phyloP scores from a whole-genome alignment of 2,888 invertebrate genomes.

The Notodonta ziczac region DNA sequence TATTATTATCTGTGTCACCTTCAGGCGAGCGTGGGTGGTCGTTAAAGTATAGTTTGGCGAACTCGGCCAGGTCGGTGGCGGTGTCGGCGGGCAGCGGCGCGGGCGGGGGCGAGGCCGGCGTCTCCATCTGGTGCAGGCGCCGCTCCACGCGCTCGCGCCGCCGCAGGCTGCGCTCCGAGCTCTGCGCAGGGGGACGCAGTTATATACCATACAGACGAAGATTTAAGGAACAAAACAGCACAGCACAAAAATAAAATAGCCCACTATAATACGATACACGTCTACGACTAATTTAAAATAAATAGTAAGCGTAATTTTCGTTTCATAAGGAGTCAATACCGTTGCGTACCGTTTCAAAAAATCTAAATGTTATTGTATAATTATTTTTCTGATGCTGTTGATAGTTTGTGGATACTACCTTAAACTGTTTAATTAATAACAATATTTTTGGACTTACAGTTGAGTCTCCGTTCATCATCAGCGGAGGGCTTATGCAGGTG shows the following conservation, averaged over 20 bases:
- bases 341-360: no score
- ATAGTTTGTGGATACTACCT: no score
- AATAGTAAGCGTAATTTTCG: no score
- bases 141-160: conserved; percentile 94
- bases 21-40: conserved; percentile 94
- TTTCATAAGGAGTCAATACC: no score
- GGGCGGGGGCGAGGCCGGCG: conserved; percentile 52
- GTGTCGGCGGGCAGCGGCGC: conserved; percentile 84
- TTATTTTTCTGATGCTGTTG: no score
- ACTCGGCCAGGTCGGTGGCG: conserved; percentile 94
- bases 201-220: no score
- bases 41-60: conserved; percentile 97
- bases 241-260: no score
- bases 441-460: conserved; percentile 51
- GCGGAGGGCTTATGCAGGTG: conserved; percentile 74
- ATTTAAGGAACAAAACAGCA: no score
- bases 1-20: conserved; percentile 80
- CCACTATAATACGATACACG: no score
- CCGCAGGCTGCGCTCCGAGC: conserved; percentile 89
- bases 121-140: conserved; percentile 92
- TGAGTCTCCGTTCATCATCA: conserved; percentile 67
- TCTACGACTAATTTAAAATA: no score
- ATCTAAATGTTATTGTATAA: no score
- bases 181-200: conserved; percentile 40
- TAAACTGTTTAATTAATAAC: no score